Evolutionary conservation across 1,140 invertebrate genomes (phyloP), one percentile per base, ranked within the genome.

Genomic region (Conus ventricosus): DNA sequence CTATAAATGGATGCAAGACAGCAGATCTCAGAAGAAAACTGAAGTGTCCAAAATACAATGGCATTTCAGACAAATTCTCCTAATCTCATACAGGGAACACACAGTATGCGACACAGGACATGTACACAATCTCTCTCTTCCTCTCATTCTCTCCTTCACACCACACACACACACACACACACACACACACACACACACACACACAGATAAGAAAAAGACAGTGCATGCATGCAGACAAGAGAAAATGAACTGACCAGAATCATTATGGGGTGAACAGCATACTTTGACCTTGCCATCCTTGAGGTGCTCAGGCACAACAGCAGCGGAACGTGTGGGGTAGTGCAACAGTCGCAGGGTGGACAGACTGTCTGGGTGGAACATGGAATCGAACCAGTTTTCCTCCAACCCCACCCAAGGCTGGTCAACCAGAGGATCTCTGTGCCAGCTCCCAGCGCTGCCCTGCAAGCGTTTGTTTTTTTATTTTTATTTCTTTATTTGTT

Each of bases 271-370:
- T 15, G 91, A 91, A 20, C 91, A 92, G 51, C 89, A 93, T 0
- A 92, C 27, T 17, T 91, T 88, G 82, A 88, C 89, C 5, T 90
- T 90, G 76, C 91, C 91, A 51, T 92, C 92, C 23, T 76, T 82
- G 20, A 91, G 90, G 57, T 87, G 90, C 8, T 87, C 85, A 3
- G 91, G 90, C 2, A 88, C 88, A 8, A 60, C 57, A n/a, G 13
- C 67, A 20, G 67, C 67, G 39, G 88, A 54, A 87, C 92, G 92
- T 4, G 91, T 81, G 4, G 93, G 93, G 71, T 93, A 93, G 86
- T 93, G 93, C 84, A 92, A 88, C 51, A 93, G 71, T 11, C 92
- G 88, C 63, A 92, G 92, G 15, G 93, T 93, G 20, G 92, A 91
- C 20, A 90, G 87, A 7, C 92, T 91, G 63, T 92, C 90, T 15